These are phyloP conservation scores for Ceratosolen fusciceps DNA, from an alignment of 1,140 invertebrate species.

Conservation along the genomic window DNA sequence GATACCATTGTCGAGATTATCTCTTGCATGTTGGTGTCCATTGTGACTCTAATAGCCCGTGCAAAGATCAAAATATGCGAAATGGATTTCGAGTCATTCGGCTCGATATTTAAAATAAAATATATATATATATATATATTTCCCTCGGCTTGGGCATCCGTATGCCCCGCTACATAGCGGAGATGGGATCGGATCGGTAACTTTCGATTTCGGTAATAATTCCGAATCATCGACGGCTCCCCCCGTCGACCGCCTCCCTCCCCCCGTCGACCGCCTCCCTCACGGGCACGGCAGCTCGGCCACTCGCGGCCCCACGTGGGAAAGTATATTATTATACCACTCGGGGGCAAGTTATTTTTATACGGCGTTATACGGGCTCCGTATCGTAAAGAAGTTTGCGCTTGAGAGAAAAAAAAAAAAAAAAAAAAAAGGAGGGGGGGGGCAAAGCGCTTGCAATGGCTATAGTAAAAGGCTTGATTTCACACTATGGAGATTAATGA, in stretches of 20 bases:
- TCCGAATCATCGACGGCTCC: background rate
- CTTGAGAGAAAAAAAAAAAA: too few species aligned
- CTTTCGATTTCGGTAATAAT: too few species aligned
- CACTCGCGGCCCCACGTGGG: background rate
- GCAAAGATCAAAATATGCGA: background rate
- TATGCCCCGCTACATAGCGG: too few species aligned
- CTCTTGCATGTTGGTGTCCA: background rate
- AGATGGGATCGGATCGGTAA: too few species aligned
- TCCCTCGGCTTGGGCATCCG: too few species aligned
- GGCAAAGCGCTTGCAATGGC: background rate
- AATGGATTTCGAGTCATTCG: background rate
- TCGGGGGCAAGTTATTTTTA: too few species aligned
- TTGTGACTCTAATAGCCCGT: background rate
- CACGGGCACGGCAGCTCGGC: too few species aligned
- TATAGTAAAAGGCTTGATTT: background rate
- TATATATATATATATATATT: too few species aligned
- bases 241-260: background rate
- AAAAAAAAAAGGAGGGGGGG: too few species aligned
- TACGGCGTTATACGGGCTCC: background rate
- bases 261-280: background rate
- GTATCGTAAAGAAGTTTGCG: background rate
- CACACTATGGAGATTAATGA: conserved; percentile 1
- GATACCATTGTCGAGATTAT: background rate
- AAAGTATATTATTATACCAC: too few species aligned
- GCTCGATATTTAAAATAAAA: too few species aligned